Evolutionary conservation across 1,140 invertebrate genomes (phyloP), one percentile per base, ranked within the genome.

Genomic region (Paramacrobiotus metropolitanus): DNA sequence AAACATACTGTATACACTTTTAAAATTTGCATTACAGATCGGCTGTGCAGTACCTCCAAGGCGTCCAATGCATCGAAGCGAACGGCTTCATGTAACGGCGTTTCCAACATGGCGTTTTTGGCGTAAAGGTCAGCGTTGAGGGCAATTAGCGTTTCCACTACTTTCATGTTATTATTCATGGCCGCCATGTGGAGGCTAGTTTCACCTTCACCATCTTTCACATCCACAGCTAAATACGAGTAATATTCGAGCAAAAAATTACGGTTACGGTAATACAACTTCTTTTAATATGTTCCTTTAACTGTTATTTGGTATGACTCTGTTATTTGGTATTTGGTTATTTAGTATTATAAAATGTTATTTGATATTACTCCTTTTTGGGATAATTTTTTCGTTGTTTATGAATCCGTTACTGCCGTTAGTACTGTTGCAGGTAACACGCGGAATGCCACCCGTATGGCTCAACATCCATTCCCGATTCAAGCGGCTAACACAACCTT

Each of bases 21-120:
- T 20, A 65, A 34, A 31, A 59, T 60, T 30, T 31, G n/a, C n/a
- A n/a, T n/a, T n/a, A n/a, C n/a, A n/a, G n/a, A n/a, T n/a, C n/a
- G n/a, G n/a, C n/a, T n/a, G n/a, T n/a, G 70, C 68, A 81, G 72
- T 1, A 88, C 71, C 0, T 83, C 80, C 15, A 89, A 76, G 0
- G 80, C 79, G 20, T 82, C 80, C 20, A 82, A 68, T 9, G 84
- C 77, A 64, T 83, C 80, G 65, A 79, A 77, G 70, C 84, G 80
- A 0, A 87, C 81, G 1, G 86, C 85, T 30, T 83, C 70, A 70
- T 91, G 87, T 0, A 91, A 72, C 1, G 86, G 81, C 1, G 86
- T 88, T 67, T 88, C 34, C 34, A 40, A 15, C 34, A 40, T 9
- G 9, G 9, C n/a, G 9, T 9, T 40, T n/a, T 40, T 9, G 9